These are phyloP conservation scores for Pyrrhosoma nymphula DNA, from an alignment of 2,888 invertebrate genomes.

Conservation along the genomic window DNA sequence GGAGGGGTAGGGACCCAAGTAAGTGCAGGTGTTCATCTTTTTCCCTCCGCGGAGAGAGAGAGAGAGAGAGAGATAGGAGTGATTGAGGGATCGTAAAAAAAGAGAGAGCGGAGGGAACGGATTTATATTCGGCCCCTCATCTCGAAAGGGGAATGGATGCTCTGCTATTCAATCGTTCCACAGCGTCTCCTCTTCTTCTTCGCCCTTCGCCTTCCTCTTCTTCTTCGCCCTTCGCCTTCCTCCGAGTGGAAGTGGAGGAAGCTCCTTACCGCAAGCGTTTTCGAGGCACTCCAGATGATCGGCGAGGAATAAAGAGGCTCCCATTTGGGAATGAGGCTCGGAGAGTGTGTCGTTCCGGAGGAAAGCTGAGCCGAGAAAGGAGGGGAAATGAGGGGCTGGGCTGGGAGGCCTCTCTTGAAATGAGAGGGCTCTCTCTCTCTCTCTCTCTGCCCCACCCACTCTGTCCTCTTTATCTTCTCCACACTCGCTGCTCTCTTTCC, in stretches of 20 bases:
- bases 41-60: not conserved
- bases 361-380: not conserved
- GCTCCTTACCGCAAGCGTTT: not conserved
- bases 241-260: too few species aligned
- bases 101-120: too few species aligned
- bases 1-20: not conserved
- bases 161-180: not conserved
- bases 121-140: not conserved
- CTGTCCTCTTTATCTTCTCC: too few species aligned
- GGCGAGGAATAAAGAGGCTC: not conserved
- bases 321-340: not conserved
- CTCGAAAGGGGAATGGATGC: not conserved
- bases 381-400: too few species aligned
- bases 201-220: not conserved
- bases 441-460: too few species aligned
- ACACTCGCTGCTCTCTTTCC: too few species aligned
- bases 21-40: slow-evolving; percentile 18
- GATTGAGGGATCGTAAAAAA: not conserved
- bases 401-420: too few species aligned
- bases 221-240: not conserved
- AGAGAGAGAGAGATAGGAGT: too few species aligned
- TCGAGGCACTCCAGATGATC: not conserved
- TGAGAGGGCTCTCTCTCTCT: too few species aligned
- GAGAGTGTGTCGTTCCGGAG: not conserved
- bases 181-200: not conserved